Conservation (phyloP, 2,113 vertebrate species). For the Nycticryphes semicollaris region DNA sequence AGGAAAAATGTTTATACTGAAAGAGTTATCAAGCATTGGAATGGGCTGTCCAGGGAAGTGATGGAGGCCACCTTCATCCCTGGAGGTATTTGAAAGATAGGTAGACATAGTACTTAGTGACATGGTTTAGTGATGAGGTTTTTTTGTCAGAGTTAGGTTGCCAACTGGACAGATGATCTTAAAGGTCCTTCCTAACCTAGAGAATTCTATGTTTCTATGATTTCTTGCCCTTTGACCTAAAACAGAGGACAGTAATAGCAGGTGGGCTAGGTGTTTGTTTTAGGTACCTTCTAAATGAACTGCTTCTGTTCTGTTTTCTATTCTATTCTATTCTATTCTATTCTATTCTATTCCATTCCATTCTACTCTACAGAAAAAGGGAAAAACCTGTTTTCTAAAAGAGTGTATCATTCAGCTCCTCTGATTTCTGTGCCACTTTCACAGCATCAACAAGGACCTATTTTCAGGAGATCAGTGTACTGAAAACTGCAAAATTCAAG, state of each 20-base stretch:
- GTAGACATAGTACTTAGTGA: too few species aligned
- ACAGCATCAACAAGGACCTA: neutral
- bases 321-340: neutral
- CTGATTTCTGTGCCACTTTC: neutral
- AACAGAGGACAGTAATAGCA: neutral
- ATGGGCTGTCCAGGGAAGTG: too few species aligned
- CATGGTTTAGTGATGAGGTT: too few species aligned
- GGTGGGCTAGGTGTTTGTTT: neutral
- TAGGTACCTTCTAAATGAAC: neutral
- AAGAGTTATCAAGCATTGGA: too few species aligned
- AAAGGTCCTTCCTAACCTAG: too few species aligned
- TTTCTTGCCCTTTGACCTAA: neutral
- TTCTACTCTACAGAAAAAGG: neutral
- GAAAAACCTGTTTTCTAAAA: rapidly evolving
- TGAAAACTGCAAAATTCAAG: neutral
- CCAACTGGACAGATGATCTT: too few species aligned
- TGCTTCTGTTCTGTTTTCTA: neutral
- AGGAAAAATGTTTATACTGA: too few species aligned
- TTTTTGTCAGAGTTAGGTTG: too few species aligned
- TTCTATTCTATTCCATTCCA: neutral
- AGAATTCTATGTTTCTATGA: too few species aligned
- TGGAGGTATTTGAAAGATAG: too few species aligned
- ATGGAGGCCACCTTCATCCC: too few species aligned
- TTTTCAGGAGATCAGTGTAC: neutral
- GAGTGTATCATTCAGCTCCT: neutral